Conservation (phyloP, 2,888 invertebrate genomes). For the Microplitis deprimator region DNA sequence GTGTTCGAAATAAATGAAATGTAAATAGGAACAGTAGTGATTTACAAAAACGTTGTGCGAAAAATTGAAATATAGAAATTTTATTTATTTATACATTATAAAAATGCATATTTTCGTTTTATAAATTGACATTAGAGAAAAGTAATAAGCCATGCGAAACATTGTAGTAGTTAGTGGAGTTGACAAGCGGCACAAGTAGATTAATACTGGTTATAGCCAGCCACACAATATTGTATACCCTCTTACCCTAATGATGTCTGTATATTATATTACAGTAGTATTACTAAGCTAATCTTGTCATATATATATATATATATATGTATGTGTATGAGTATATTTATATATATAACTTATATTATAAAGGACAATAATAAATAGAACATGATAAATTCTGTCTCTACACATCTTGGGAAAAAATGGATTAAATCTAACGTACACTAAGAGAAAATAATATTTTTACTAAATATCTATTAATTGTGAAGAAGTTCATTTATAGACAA, state of each 20-base stretch:
- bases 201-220: constrained; percentile 20
- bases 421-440: no score
- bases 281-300: background rate
- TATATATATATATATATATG: background rate
- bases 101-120: background rate
- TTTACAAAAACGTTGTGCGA: no score
- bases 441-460: no score
- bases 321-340: background rate
- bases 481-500: no score
- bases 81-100: background rate
- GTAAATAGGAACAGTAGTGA: no score
- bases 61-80: background rate
- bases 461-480: no score
- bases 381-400: background rate
- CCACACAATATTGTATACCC: constrained; percentile 1
- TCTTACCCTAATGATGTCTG: constrained; percentile 18
- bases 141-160: background rate
- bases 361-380: background rate
- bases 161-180: constrained; percentile 21
- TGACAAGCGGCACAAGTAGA: constrained; percentile 31
- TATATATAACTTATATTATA: background rate
- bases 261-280: background rate
- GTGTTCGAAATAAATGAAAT: no score
- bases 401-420: background rate
- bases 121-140: constrained; percentile 8